Conservation (phyloP, 2,888 invertebrate species). For the Leptura quadrifasciata region DNA sequence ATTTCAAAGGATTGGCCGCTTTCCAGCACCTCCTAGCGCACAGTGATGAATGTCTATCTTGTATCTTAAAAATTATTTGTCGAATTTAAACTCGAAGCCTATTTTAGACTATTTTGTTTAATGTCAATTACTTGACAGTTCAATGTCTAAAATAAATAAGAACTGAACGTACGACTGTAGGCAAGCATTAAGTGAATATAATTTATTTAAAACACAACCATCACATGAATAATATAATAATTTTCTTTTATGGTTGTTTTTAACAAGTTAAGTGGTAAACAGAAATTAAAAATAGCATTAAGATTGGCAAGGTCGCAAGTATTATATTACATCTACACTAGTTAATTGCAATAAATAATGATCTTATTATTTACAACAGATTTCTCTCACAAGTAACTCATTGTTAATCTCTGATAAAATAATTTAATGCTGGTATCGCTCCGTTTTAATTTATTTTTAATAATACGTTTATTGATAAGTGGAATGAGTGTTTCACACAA, state of each 20-base stretch:
- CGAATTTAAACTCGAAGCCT: too few species aligned
- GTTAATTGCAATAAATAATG: constrained; percentile 57
- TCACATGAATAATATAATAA: constrained; percentile 27
- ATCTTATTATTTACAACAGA: constrained; percentile 55
- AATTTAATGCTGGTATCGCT: neutral
- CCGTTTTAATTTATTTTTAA: constrained; percentile 16
- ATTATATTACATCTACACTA: constrained; percentile 54
- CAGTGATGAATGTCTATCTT: too few species aligned
- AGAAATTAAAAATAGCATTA: constrained; percentile 50
- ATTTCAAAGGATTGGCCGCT: too few species aligned
- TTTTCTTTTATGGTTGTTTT: constrained; percentile 48
- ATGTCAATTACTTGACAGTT: neutral
- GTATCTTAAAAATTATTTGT: too few species aligned
- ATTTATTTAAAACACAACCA: constrained; percentile 2
- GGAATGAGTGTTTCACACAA: neutral
- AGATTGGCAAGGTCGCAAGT: constrained; percentile 57
- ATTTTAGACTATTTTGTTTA: neutral
- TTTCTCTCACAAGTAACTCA: constrained; percentile 21
- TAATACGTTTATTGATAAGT: neutral
- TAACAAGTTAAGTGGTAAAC: constrained; percentile 50
- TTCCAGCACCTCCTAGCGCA: too few species aligned
- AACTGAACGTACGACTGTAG: neutral
- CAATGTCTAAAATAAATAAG: neutral
- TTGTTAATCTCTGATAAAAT: constrained; percentile 27
- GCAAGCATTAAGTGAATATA: neutral